Conservation (phyloP, 2,113 vertebrate species). For the Phrynosoma blainvillii region DNA sequence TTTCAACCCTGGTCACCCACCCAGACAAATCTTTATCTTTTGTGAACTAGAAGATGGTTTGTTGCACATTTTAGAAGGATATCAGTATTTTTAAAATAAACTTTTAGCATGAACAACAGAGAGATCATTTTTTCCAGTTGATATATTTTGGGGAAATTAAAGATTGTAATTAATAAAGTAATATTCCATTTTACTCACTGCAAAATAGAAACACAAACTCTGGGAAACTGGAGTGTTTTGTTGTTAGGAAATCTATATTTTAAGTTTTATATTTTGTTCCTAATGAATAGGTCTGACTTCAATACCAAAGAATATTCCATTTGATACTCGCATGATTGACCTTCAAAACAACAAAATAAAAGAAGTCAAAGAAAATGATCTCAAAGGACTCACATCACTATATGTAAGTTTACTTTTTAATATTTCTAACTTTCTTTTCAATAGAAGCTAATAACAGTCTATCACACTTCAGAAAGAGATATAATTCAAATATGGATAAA, state of each 20-base stretch:
- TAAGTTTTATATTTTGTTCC: constrained; percentile 40
- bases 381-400: constrained; percentile 86
- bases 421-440: not conserved
- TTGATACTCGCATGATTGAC: constrained; percentile 90
- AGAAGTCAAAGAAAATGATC: constrained; percentile 94
- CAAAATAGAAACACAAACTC: not conserved
- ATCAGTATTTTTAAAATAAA: not conserved
- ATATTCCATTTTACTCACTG: not conserved
- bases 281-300: constrained; percentile 84
- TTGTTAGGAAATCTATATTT: not conserved
- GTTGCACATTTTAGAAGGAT: not conserved
- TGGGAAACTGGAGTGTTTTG: not conserved
- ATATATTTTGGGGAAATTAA: not conserved
- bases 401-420: constrained; percentile 82
- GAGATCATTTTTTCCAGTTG: no score
- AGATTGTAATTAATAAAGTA: not conserved
- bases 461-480: not conserved
- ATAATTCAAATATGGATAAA: not conserved
- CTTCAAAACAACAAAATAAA: constrained; percentile 98
- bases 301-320: constrained; percentile 90
- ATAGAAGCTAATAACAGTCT: not conserved
- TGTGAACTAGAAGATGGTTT: not conserved
- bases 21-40: not conserved
- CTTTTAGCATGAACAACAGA: no score
- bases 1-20: not conserved